Percentiles rank a stretch among this genome's conserved stretches.
Evolutionary conservation across 2,113 vertebrate genomes (phyloP).

Genomic region (Cebus imitator): DNA sequence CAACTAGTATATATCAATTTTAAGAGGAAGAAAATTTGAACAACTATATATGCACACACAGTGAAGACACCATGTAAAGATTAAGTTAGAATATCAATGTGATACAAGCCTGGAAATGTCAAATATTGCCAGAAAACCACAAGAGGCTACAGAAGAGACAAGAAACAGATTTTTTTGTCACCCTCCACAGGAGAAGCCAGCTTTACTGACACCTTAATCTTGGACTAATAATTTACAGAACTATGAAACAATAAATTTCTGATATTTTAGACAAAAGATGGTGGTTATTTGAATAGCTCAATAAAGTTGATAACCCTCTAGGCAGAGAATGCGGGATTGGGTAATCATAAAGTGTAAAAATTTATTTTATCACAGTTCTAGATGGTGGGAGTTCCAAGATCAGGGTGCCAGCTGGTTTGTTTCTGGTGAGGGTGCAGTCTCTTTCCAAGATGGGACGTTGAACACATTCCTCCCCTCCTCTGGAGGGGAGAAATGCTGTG

Average conservation of each 20-base stretch:
- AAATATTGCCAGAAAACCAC: background rate
- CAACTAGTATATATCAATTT: background rate
- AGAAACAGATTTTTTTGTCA: background rate
- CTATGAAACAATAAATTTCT: background rate
- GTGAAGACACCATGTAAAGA: background rate
- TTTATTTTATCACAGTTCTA: background rate
- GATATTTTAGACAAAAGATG: background rate
- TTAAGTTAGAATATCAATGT: background rate
- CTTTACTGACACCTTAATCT: background rate
- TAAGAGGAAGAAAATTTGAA: background rate
- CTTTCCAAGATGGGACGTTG: background rate
- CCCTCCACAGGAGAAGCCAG: background rate
- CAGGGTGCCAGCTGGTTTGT: background rate
- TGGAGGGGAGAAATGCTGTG: background rate
- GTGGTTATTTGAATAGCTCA: background rate
- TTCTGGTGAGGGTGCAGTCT: background rate
- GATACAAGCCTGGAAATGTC: background rate
- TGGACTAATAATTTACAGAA: background rate
- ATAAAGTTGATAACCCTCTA: background rate
- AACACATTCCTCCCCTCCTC: background rate
- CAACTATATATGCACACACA: background rate
- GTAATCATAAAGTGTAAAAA: background rate
- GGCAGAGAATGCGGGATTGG: background rate
- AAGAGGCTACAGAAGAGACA: background rate
- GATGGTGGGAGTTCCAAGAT: background rate